These are phyloP conservation scores for Stenurella melanura DNA, from an alignment of 2,888 invertebrate genomes.

Conservation along the genomic window DNA sequence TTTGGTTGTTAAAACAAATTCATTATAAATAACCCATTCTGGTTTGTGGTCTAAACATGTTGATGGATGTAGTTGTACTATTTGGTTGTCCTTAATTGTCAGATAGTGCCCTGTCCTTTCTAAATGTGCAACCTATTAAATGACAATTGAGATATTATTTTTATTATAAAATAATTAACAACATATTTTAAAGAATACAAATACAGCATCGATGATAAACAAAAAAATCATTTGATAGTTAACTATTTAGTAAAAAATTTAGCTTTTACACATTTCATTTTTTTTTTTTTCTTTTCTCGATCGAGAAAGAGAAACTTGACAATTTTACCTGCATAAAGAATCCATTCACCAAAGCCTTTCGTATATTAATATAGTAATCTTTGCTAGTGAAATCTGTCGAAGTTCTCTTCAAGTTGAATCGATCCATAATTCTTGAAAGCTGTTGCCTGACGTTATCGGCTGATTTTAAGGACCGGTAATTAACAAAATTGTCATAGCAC, in stretches of 20 bases:
- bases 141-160: neutral
- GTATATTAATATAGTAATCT: conserved; percentile 99
- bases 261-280: too few relatives aligned
- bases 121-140: conserved; percentile 91
- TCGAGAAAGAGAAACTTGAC: neutral
- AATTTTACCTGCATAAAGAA: conserved; percentile 97
- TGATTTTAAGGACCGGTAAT: conserved; percentile 97
- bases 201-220: too few relatives aligned
- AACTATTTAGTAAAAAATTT: too few relatives aligned
- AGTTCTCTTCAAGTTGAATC: conserved; percentile 93
- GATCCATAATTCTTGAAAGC: conserved; percentile 98
- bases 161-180: neutral
- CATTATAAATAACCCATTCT: conserved; percentile 99
- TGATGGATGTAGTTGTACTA: conserved; percentile 98
- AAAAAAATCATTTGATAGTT: too few relatives aligned
- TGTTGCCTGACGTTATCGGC: conserved; percentile 99
- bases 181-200: neutral
- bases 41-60: conserved; percentile 99
- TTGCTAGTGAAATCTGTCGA: conserved; percentile 99
- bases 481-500: conserved; percentile 99
- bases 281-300: too few relatives aligned
- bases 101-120: conserved; percentile 98
- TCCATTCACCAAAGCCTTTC: conserved; percentile 98
- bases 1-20: conserved; percentile 99
- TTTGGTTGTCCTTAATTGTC: conserved; percentile 99